Evolutionary conservation across 2,113 vertebrate species (phyloP).

Genomic region (Tychaedon coryphoeus): DNA sequence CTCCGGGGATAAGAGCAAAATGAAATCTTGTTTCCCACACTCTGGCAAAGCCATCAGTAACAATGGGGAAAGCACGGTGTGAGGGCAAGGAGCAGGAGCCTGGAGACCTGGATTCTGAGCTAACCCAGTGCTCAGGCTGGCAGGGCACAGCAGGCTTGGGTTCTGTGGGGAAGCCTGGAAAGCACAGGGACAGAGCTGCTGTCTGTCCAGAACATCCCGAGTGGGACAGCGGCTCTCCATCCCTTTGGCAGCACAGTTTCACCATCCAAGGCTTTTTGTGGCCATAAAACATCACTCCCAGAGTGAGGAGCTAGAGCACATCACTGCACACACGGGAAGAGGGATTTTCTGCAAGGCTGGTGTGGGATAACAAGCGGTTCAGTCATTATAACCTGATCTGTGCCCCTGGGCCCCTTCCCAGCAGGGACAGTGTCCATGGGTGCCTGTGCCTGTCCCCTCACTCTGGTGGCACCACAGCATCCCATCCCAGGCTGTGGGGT

Average conservation of each 20-base stretch:
- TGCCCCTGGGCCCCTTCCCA: background rate
- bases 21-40: background rate
- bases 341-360: background rate
- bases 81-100: background rate
- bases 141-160: background rate
- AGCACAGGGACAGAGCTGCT: background rate
- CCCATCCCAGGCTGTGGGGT: fast-evolving
- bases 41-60: background rate
- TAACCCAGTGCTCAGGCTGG: background rate
- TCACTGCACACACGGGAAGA: background rate
- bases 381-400: background rate
- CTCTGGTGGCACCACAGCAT: fast-evolving
- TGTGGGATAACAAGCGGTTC: background rate
- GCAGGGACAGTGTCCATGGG: background rate
- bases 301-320: background rate
- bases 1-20: background rate
- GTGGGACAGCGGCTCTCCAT: background rate
- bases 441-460: background rate
- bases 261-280: background rate
- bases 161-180: background rate
- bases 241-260: background rate
- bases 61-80: background rate
- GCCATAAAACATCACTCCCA: background rate
- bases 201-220: background rate
- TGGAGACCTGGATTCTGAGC: background rate